phyloP scores from a whole-genome alignment of 2,113 vertebrate species.

The Piprites chloris region DNA sequence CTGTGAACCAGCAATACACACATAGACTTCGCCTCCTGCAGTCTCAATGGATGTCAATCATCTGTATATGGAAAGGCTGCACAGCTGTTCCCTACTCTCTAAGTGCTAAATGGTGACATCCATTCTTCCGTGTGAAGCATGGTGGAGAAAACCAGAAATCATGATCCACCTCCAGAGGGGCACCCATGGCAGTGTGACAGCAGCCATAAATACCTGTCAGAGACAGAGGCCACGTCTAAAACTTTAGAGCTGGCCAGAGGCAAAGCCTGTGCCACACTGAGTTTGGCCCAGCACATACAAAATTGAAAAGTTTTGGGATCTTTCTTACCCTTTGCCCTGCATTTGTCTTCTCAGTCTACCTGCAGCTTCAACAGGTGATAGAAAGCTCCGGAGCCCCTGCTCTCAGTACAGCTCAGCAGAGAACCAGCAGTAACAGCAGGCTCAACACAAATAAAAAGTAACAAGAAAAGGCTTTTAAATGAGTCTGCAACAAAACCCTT shows the following conservation, averaged over 20 bases:
- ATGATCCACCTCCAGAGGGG: background rate
- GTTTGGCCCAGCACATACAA: background rate
- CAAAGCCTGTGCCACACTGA: background rate
- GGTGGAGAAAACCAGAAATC: background rate
- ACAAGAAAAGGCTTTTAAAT: background rate
- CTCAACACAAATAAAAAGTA: background rate
- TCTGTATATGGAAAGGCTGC: background rate
- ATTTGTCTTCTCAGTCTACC: background rate
- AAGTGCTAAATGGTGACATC: background rate
- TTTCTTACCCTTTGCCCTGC: background rate
- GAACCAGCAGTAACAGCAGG: background rate
- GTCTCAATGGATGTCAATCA: background rate
- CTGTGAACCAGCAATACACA: background rate
- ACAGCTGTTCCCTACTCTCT: background rate
- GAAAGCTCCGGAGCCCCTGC: background rate
- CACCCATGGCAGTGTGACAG: accelerated
- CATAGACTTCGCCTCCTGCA: accelerated
- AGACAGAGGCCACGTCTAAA: accelerated
- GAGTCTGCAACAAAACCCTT: background rate
- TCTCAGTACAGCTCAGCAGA: background rate
- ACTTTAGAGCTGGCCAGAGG: background rate
- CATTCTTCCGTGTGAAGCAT: background rate
- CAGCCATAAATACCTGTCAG: background rate
- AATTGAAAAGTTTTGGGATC: background rate
- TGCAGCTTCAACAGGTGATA: background rate